These are phyloP conservation scores for Lagria hirta DNA, from an alignment of 2,888 invertebrate species.

Conservation along the genomic window DNA sequence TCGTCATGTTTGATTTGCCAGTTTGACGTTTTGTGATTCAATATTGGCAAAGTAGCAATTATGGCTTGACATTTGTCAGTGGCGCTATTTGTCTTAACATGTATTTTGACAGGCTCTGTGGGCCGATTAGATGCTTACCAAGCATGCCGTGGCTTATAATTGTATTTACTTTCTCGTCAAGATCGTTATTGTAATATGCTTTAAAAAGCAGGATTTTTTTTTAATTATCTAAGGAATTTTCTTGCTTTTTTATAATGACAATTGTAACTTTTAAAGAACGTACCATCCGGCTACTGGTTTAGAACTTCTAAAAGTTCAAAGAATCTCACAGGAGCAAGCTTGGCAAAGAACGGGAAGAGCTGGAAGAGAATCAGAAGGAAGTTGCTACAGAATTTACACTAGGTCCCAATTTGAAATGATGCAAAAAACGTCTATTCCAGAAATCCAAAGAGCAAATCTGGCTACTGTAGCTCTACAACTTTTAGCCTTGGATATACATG, in stretches of 20 bases:
- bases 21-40: too few species aligned
- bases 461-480: conserved; percentile 76
- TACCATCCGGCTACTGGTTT: conserved; percentile 81
- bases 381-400: conserved; percentile 86
- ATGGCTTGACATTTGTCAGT: too few species aligned
- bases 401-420: conserved; percentile 73
- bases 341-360: conserved; percentile 93
- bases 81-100: too few species aligned
- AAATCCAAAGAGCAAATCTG: conserved; percentile 76
- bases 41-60: too few species aligned
- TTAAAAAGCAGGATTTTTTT: background rate
- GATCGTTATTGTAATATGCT: too few species aligned
- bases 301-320: conserved; percentile 77
- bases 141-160: too few species aligned
- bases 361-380: conserved; percentile 82
- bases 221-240: too few species aligned
- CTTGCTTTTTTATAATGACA: background rate
- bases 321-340: conserved; percentile 88
- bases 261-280: conserved; percentile 58
- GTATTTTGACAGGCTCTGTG: too few species aligned
- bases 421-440: conserved; percentile 75
- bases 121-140: too few species aligned
- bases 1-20: too few species aligned
- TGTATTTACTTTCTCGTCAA: too few species aligned
- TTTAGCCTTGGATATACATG: conserved; percentile 80